Conservation (phyloP, 2,797 vertebrate genomes). For the Megaceryle alcyon region DNA sequence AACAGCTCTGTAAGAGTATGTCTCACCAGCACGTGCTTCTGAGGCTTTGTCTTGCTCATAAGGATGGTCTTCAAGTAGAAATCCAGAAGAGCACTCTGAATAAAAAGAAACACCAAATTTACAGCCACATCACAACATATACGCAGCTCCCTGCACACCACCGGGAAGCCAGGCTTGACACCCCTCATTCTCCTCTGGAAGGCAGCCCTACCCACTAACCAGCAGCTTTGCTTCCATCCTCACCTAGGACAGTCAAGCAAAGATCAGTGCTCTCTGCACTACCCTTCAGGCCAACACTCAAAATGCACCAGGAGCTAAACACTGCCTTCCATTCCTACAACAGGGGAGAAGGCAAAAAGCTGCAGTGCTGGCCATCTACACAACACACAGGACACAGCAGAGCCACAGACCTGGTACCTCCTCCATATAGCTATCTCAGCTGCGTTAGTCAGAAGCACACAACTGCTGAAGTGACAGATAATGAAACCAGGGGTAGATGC, state of each 20-base stretch:
- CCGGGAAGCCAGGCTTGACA: not conserved
- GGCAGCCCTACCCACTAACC: not conserved
- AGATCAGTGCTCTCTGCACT: not conserved
- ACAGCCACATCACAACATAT: not conserved
- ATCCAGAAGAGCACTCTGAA: conserved; percentile 89
- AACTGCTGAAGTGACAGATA: not conserved
- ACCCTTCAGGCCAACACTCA: not conserved
- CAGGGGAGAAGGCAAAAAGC: not conserved
- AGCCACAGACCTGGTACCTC: not conserved
- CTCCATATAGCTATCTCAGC: not conserved
- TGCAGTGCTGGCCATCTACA: not conserved
- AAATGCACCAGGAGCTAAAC: rapidly evolving
- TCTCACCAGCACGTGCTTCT: conserved; percentile 90
- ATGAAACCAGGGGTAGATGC: not conserved
- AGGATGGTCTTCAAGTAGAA: conserved; percentile 93
- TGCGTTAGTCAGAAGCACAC: not conserved
- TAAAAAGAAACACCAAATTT: conserved; percentile 17
- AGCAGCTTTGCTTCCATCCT: not conserved
- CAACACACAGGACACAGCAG: not conserved
- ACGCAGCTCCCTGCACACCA: rapidly evolving
- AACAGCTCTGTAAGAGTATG: not conserved
- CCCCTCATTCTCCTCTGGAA: not conserved
- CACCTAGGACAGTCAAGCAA: not conserved
- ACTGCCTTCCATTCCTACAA: not conserved
- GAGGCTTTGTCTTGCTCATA: conserved; percentile 93